phyloP scores from a whole-genome alignment of 2,888 invertebrate genomes.

The Ceraclea dissimilis region DNA sequence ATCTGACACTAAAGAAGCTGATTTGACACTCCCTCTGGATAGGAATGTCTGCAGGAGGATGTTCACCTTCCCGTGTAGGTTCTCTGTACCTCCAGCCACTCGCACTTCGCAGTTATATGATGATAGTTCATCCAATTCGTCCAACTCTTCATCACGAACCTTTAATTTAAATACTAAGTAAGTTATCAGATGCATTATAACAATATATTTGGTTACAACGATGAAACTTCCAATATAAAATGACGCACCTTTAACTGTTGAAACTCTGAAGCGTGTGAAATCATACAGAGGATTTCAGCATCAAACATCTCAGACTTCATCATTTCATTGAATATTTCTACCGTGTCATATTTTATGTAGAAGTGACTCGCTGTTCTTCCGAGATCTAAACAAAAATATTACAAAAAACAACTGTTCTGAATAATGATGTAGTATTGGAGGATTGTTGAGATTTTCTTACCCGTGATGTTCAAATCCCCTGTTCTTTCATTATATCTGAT shows the following conservation, averaged over 20 bases:
- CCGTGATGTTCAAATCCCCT: conserved; percentile 70
- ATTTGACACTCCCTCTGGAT: conserved; percentile 70
- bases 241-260: conserved; percentile 75
- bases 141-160: conserved; percentile 91
- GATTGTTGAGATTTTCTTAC: conserved; percentile 29
- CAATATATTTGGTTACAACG: too few species aligned
- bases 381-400: conserved; percentile 51
- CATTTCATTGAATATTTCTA: conserved; percentile 84
- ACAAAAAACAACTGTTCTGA: neutral
- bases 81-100: conserved; percentile 78
- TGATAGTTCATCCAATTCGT: conserved; percentile 76
- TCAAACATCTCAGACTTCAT: conserved; percentile 77
- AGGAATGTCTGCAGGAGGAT: conserved; percentile 87
- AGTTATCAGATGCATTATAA: neutral
- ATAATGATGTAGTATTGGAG: neutral
- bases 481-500: conserved; percentile 81
- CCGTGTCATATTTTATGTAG: conserved; percentile 94
- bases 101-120: conserved; percentile 68
- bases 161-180: conserved; percentile 30
- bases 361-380: conserved; percentile 96
- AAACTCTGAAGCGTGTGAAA: conserved; percentile 91
- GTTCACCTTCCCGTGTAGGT: conserved; percentile 91
- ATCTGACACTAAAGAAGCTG: conserved; percentile 84
- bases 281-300: conserved; percentile 78
- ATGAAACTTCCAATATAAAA: too few species aligned